A percentile compares a stretch with the other conserved stretches of the same genome.
Conservation (phyloP, 2,888 invertebrate genomes). For the Ochropleura plecta region DNA sequence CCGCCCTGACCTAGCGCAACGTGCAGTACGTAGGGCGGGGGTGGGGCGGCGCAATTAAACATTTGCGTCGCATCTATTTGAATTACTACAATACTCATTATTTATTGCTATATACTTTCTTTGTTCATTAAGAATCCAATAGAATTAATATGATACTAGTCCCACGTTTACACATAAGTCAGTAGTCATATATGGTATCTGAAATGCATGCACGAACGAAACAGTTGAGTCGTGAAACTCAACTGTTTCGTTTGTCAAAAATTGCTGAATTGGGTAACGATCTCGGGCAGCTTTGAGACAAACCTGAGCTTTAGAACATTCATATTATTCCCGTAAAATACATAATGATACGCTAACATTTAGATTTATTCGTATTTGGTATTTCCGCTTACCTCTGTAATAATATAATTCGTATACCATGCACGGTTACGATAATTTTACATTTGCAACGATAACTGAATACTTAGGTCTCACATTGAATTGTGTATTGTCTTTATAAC, state of each 20-base stretch:
- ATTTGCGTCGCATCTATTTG: constrained; percentile 43
- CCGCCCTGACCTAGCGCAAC: constrained; percentile 71
- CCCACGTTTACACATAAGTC: neutral
- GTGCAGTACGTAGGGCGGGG: constrained; percentile 59
- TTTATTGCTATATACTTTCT: constrained; percentile 40
- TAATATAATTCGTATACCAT: constrained; percentile 4
- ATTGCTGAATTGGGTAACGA: neutral
- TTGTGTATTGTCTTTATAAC: constrained; percentile 36
- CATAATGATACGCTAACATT: constrained; percentile 42
- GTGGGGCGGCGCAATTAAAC: constrained; percentile 31
- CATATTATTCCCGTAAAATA: constrained; percentile 40
- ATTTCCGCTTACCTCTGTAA: constrained; percentile 44
- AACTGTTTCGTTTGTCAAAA: neutral
- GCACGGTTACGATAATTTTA: constrained; percentile 6
- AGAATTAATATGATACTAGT: constrained; percentile 6
- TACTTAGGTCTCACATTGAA: neutral
- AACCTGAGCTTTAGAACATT: constrained; percentile 16
- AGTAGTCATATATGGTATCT: neutral
- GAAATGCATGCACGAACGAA: neutral
- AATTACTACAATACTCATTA: constrained; percentile 11
- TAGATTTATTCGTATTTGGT: constrained; percentile 46
- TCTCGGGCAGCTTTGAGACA: neutral
- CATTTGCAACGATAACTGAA: constrained; percentile 16
- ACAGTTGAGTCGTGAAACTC: neutral
- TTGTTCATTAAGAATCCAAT: constrained; percentile 13